A percentile compares a stretch with the other conserved stretches of the same genome.
Evolutionary conservation across 2,797 vertebrate genomes (phyloP).

Genomic region (Antennarius maculatus): DNA sequence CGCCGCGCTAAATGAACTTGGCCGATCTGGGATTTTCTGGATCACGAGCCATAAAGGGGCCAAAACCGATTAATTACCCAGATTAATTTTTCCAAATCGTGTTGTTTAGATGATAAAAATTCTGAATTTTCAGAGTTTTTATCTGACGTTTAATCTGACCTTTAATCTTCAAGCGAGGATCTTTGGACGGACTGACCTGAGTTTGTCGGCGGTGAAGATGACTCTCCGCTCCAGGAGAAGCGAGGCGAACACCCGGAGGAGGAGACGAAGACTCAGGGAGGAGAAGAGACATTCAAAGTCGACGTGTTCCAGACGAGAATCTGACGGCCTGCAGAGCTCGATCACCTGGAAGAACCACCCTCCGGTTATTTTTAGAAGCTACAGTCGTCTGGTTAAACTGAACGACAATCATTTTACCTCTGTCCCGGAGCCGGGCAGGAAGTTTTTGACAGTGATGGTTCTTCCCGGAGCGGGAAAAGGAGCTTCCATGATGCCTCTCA

Average conservation of each 20-base stretch:
- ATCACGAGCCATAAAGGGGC: no score
- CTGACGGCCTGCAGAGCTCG: constrained; percentile 91
- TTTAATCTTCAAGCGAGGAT: no score
- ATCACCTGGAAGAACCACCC: constrained; percentile 83
- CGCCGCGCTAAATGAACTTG: no score
- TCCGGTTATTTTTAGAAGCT: no score
- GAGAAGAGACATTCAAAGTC: constrained; percentile 96
- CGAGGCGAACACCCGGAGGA: constrained; percentile 95
- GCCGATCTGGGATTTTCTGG: no score
- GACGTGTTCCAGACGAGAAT: constrained; percentile 96
- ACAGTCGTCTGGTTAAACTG: neutral
- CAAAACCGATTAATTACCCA: no score
- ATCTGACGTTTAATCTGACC: no score
- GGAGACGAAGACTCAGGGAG: constrained; percentile 91
- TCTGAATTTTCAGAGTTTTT: no score
- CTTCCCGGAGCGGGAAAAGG: constrained; percentile 95
- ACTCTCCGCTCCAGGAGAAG: constrained; percentile 94
- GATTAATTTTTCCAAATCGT: no score
- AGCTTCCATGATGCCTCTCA: constrained; percentile 98
- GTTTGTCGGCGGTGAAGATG: constrained; percentile 96
- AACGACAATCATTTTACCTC: constrained; percentile 83
- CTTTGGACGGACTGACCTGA: constrained; percentile 82
- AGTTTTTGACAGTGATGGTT: constrained; percentile 95
- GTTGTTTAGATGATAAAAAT: no score
- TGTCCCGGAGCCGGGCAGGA: constrained; percentile 96